Conservation (phyloP, 2,888 invertebrate species). For the Anarsia innoxiella region DNA sequence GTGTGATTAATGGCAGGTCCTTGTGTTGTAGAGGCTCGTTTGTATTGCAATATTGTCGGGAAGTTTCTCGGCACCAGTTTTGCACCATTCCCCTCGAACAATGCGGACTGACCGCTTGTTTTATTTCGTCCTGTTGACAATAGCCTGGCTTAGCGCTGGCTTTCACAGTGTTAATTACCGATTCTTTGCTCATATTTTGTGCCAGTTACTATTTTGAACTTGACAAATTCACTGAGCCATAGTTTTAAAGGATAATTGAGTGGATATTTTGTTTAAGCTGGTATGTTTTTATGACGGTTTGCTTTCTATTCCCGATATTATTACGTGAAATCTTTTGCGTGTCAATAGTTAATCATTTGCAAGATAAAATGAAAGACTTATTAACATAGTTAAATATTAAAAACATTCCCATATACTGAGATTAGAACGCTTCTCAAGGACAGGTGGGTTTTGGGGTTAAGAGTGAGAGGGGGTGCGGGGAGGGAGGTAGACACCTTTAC, state of each 20-base stretch:
- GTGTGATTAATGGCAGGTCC: slow-evolving; percentile 48
- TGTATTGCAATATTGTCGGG: slow-evolving; percentile 47
- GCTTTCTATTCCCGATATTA: too few species aligned
- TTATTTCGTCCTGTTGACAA: slow-evolving; percentile 45
- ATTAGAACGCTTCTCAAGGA: too few species aligned
- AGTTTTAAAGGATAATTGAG: slow-evolving; percentile 20
- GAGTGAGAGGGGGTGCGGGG: slow-evolving; percentile 13
- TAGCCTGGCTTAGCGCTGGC: slow-evolving; percentile 35
- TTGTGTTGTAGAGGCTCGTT: slow-evolving; percentile 36
- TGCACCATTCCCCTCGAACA: slow-evolving; percentile 27
- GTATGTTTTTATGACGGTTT: too few species aligned
- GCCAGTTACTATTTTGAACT: too few species aligned
- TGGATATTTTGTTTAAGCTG: slow-evolving; percentile 2
- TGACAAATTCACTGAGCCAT: too few species aligned
- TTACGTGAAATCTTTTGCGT: too few species aligned
- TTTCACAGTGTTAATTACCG: slow-evolving; percentile 45
- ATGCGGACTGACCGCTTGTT: slow-evolving; percentile 34
- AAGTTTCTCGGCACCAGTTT: slow-evolving; percentile 33
- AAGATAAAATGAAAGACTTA: too few species aligned
- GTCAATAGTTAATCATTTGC: too few species aligned
- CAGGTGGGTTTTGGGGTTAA: slow-evolving; percentile 10
- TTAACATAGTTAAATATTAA: slow-evolving; percentile 39
- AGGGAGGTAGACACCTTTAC: slow-evolving; percentile 45
- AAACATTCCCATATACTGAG: slow-evolving; percentile 19
- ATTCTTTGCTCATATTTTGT: slow-evolving; percentile 30